Conservation (phyloP, 2,113 vertebrate genomes). For the Oreochromis aureus region DNA sequence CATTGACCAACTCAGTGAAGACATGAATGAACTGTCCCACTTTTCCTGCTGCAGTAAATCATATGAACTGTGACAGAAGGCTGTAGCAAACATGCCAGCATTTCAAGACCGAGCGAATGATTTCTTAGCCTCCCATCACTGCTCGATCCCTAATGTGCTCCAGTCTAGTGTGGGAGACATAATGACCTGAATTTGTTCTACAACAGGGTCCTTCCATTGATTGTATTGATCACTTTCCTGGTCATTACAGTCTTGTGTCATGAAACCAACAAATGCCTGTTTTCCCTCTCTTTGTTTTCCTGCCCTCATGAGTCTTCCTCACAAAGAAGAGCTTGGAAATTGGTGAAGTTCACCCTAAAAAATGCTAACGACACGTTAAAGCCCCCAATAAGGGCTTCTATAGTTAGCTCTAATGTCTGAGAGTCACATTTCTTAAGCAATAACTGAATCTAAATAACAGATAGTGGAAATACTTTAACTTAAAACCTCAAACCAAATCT, state of each 20-base stretch:
- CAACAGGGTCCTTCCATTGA: neutral
- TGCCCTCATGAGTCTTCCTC: neutral
- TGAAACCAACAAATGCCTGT: neutral
- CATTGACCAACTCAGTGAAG: neutral
- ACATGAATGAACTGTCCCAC: neutral
- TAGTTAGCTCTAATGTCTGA: neutral
- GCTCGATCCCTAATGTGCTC: neutral
- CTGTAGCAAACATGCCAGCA: neutral
- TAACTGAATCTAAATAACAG: neutral
- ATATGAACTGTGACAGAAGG: neutral
- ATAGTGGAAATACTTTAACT: neutral
- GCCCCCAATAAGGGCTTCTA: neutral
- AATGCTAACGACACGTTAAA: accelerated
- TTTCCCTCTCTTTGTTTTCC: neutral
- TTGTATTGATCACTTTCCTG: neutral
- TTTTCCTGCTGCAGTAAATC: neutral
- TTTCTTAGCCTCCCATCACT: neutral
- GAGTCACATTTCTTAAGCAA: neutral
- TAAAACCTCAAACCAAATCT: neutral
- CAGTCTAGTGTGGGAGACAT: neutral
- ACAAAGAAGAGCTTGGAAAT: neutral
- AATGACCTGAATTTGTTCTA: neutral
- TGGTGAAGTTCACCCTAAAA: neutral
- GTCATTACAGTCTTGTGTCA: neutral
- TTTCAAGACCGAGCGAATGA: neutral